A percentile compares a stretch with the other conserved stretches of the same genome.
Conservation (phyloP, 2,888 invertebrate genomes). For the Tryphoninae sp. region DNA sequence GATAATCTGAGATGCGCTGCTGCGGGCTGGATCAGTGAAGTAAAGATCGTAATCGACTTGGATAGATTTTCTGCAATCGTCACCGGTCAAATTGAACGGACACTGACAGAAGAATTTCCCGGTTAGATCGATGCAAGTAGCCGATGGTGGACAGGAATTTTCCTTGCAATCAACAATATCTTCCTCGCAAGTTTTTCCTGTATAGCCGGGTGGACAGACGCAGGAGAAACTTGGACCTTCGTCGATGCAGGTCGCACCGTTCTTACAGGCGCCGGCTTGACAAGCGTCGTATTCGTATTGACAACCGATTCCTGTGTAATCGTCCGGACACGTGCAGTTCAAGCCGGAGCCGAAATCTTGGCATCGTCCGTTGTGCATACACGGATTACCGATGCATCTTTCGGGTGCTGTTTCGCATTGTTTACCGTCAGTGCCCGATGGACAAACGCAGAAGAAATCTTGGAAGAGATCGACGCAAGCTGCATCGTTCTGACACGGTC, state of each 20-base stretch:
- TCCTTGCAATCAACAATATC: constrained; percentile 96
- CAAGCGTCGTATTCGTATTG: constrained; percentile 97
- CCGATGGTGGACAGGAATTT: constrained; percentile 96
- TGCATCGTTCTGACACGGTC: constrained; percentile 96
- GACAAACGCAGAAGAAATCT: constrained; percentile 95
- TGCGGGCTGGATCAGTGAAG: constrained; percentile 95
- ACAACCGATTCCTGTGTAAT: constrained; percentile 94
- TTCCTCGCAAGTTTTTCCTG: constrained; percentile 93
- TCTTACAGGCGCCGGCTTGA: constrained; percentile 93
- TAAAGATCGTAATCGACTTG: constrained; percentile 98
- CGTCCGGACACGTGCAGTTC: constrained; percentile 95
- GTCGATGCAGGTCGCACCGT: constrained; percentile 95
- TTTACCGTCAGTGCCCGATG: constrained; percentile 97
- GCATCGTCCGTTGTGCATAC: constrained; percentile 97
- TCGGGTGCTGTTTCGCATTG: constrained; percentile 98
- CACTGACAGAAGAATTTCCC: constrained; percentile 97
- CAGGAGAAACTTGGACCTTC: constrained; percentile 93
- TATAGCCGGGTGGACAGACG: constrained; percentile 90
- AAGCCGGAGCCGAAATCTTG: constrained; percentile 97
- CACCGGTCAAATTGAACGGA: constrained; percentile 97
- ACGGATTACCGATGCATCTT: constrained; percentile 94
- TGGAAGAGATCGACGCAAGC: constrained; percentile 95
- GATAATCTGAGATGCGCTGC: constrained; percentile 95
- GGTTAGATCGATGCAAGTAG: constrained; percentile 94
- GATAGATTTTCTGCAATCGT: constrained; percentile 97